These are phyloP conservation scores for Drosophila truncata DNA, from an alignment of 1,140 invertebrate genomes.

Conservation along the genomic window DNA sequence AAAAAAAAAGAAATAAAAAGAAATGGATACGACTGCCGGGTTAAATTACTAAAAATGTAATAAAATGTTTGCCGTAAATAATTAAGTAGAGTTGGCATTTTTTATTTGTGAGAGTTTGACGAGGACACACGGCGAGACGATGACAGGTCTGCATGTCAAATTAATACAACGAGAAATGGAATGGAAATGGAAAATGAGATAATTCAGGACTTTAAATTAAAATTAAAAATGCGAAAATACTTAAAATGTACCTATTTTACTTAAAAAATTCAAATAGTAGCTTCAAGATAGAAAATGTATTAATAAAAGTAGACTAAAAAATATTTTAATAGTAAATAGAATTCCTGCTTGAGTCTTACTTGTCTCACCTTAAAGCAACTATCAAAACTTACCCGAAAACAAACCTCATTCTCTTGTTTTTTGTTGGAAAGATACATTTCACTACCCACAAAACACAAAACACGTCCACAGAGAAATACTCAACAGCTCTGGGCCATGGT, in stretches of 20 bases:
- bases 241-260: neutral
- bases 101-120: constrained; percentile 43
- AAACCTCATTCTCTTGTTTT: neutral
- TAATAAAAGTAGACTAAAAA: neutral
- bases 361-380: neutral
- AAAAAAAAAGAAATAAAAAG: constrained; percentile 40
- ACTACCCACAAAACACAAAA: constrained; percentile 7
- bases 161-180: constrained; percentile 36
- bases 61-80: constrained; percentile 79
- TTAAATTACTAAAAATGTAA: constrained; percentile 81
- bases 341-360: neutral
- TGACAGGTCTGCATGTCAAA: constrained; percentile 57
- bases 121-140: constrained; percentile 40
- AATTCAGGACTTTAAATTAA: neutral
- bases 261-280: neutral
- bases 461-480: constrained; percentile 12
- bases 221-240: neutral
- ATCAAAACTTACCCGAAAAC: neutral
- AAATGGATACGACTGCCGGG: constrained; percentile 42
- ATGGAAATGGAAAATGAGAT: neutral
- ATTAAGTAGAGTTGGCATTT: constrained; percentile 58
- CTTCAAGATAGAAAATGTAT: neutral
- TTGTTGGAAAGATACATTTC: constrained; percentile 13
- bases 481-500: constrained; percentile 32
- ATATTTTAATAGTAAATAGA: neutral